phyloP scores from a whole-genome alignment of 2,113 vertebrate genomes.

The Dolichallabes microphthalmus region DNA sequence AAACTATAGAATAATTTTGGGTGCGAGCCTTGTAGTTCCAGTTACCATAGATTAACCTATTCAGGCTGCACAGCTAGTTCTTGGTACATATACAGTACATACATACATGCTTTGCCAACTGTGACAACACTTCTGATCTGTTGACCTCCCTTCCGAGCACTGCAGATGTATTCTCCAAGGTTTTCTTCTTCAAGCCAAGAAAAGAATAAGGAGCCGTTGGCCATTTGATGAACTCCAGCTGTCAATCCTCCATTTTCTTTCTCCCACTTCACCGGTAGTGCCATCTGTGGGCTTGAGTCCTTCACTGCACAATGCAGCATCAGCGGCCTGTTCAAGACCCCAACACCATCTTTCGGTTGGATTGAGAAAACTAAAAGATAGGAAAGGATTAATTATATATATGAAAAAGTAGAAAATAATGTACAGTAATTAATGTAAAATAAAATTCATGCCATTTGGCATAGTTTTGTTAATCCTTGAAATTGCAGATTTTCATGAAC shows the following conservation, averaged over 20 bases:
- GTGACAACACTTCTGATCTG: slow-evolving; percentile 47
- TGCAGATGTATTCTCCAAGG: slow-evolving; percentile 58
- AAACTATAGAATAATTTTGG: background rate
- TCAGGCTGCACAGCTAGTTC: background rate
- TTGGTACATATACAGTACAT: background rate
- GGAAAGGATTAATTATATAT: background rate
- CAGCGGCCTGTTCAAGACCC: slow-evolving; percentile 48
- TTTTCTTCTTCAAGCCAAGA: slow-evolving; percentile 50
- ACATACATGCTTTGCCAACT: slow-evolving; percentile 55
- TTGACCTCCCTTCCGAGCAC: slow-evolving; percentile 41
- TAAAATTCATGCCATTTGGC: background rate
- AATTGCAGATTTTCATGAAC: background rate
- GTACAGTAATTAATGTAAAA: background rate
- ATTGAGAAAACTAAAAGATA: slow-evolving; percentile 48
- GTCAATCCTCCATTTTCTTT: slow-evolving; percentile 32
- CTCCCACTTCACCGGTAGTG: slow-evolving; percentile 52
- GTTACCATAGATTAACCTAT: background rate
- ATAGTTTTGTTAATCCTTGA: background rate
- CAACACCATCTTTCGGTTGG: slow-evolving; percentile 49
- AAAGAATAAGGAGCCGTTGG: slow-evolving; percentile 59
- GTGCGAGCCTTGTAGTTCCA: background rate
- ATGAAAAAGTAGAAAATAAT: background rate
- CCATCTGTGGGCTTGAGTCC: slow-evolving; percentile 38
- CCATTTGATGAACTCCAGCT: slow-evolving; percentile 41
- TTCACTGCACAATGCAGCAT: slow-evolving; percentile 55